Base-by-base conservation (phyloP, 2,797 vertebrate genomes). In the Halcyon chelicuti region DNA sequence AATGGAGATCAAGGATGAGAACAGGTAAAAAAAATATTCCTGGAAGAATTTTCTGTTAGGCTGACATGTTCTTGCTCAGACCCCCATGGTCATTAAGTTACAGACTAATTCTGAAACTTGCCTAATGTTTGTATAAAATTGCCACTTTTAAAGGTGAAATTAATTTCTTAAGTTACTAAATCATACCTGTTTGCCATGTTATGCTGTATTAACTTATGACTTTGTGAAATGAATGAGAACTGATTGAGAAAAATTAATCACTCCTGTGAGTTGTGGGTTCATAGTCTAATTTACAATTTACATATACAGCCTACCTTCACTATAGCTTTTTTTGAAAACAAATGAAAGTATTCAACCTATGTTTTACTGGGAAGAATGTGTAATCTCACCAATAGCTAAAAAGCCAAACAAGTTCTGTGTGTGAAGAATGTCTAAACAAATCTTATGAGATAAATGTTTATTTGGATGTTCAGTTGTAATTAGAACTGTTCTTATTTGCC, bases 1-100 rank as follows among this genome's bases (percentile, higher is more conserved):
- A 40, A 98, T 98, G 98, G 96, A 97, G 94, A 93, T 70, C 70
- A 40, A 96, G 77, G 94, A 97, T 95, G 95, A 94, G 29, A 89
- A 92, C 95, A 98, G 98, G 98, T 98, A 98, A 98, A 91, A 97
- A 25, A 84, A 97, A 60, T 71, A 52, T 8, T 61, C 10, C 46
- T 93, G 65, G 85, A 86, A 91, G 21, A 35, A 46, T 21, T 66
- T 28, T 47, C 22, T n/a, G 17, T 71, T 88, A 66, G 51, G 20
- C 19, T 88, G 42, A 29, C n/a, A 37, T 40, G 10, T 58, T 78
- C 21, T 88, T 86, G 26, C 29, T 86, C n/a, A 58, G 28, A n/a
- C 3, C 13, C 7, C 9, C 12, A 14, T 25, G 19, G 22, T 46
- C 42, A 54, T 14, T 66, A 78, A n/a, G 77, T 62, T 87, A 62